Evolutionary conservation across 2,113 vertebrate species (phyloP).

Genomic region (cat (Felis catus)): DNA sequence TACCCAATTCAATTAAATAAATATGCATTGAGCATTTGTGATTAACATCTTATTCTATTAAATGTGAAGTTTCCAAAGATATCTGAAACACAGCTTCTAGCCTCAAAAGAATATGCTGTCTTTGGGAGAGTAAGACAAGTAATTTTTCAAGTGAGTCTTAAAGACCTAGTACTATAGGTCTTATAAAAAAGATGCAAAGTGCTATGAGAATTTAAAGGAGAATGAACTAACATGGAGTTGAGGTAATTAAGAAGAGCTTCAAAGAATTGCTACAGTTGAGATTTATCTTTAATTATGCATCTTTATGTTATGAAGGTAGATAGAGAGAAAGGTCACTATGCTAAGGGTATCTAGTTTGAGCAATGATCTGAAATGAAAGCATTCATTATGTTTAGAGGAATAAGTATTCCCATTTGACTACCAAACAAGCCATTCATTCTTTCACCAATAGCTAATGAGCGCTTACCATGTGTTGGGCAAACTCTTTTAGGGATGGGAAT

Average conservation of each 20-base stretch:
- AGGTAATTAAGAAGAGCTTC: background rate
- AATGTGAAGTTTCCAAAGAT: background rate
- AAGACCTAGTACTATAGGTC: background rate
- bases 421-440: background rate
- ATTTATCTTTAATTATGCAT: background rate
- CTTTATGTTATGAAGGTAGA: background rate
- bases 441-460: background rate
- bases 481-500: background rate
- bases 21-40: background rate
- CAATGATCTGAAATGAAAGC: background rate
- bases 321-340: background rate
- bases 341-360: background rate
- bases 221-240: background rate
- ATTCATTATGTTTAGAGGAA: background rate
- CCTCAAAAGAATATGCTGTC: background rate
- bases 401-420: background rate
- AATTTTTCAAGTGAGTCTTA: constrained; percentile 13
- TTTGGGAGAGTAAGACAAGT: background rate
- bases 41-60: background rate
- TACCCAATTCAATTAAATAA: background rate
- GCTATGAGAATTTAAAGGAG: background rate
- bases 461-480: background rate
- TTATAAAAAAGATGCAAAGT: constrained; percentile 22
- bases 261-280: background rate
- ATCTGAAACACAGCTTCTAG: background rate